Evolutionary conservation across 1,140 invertebrate species (phyloP).

Genomic region (Lucilia sericata): DNA sequence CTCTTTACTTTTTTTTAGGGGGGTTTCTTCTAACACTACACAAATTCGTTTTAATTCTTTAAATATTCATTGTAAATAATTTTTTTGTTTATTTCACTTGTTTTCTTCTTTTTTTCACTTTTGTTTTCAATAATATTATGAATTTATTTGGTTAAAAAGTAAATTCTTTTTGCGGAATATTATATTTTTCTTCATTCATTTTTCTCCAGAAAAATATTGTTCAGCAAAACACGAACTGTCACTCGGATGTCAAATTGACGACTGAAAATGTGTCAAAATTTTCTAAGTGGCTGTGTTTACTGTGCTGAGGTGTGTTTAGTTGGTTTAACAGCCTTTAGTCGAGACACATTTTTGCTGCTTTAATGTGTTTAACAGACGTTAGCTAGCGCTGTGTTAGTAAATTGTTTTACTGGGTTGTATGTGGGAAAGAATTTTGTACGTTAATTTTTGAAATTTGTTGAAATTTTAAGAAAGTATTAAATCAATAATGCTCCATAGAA

Average conservation of each 20-base stretch:
- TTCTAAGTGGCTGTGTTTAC: background rate
- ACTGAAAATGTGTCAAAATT: conserved; percentile 43
- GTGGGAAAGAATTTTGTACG: background rate
- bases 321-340: background rate
- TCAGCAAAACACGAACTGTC: conserved; percentile 43
- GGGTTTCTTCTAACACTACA: background rate
- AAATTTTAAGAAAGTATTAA: background rate
- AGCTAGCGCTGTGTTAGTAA: background rate
- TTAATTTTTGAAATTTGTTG: background rate
- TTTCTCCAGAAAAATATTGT: conserved; percentile 21
- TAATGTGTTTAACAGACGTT: background rate
- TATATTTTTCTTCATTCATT: conserved; percentile 32
- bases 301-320: background rate
- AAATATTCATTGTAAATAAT: background rate
- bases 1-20: background rate
- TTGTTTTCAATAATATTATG: background rate
- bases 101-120: background rate
- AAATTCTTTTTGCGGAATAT: conserved; percentile 7
- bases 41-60: conserved; percentile 10
- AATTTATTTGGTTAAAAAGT: background rate
- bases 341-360: background rate
- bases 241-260: conserved; percentile 35
- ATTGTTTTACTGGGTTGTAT: background rate
- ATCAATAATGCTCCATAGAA: no score
- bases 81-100: background rate